Percentiles rank a stretch among this genome's conserved stretches.
Conservation (phyloP, 2,113 vertebrate species). For the Rhodinocichla rosea region DNA sequence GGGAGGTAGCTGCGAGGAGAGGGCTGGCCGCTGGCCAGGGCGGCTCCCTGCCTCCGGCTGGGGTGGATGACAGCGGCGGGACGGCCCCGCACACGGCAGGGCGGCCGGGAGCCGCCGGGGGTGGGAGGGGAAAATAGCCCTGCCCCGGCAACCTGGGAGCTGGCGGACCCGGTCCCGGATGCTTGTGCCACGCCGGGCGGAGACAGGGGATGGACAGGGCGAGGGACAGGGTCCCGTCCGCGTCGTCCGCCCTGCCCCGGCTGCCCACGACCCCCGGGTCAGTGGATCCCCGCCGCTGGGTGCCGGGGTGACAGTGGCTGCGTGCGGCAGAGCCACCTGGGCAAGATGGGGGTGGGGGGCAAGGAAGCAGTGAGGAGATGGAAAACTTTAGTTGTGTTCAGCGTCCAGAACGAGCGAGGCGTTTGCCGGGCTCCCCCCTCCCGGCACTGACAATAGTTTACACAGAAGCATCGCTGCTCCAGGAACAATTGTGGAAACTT, state of each 20-base stretch:
- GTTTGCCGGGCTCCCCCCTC: neutral
- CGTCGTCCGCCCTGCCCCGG: neutral
- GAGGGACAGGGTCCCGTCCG: neutral
- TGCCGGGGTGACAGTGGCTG: neutral
- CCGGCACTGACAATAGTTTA: neutral
- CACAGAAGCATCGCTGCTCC: neutral
- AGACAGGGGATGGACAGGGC: no score
- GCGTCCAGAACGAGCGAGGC: neutral
- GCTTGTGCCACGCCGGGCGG: neutral
- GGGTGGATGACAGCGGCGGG: conserved; percentile 35
- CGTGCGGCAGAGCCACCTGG: neutral
- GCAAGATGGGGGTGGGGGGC: no score
- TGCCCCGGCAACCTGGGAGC: neutral
- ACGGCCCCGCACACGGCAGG: conserved; percentile 54
- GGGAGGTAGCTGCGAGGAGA: conserved; percentile 72
- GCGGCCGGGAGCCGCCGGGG: conserved; percentile 15
- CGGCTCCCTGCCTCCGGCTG: conserved; percentile 58
- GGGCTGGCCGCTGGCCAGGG: conserved; percentile 66
- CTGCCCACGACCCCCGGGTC: no score
- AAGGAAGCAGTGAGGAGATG: neutral
- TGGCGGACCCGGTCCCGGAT: neutral
- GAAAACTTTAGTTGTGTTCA: neutral
- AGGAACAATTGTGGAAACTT: conserved; percentile 42
- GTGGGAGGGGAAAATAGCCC: neutral
- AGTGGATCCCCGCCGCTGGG: neutral